These are phyloP conservation scores for Nephrotoma flavescens DNA, from an alignment of 2,888 invertebrate species.

Conservation along the genomic window DNA sequence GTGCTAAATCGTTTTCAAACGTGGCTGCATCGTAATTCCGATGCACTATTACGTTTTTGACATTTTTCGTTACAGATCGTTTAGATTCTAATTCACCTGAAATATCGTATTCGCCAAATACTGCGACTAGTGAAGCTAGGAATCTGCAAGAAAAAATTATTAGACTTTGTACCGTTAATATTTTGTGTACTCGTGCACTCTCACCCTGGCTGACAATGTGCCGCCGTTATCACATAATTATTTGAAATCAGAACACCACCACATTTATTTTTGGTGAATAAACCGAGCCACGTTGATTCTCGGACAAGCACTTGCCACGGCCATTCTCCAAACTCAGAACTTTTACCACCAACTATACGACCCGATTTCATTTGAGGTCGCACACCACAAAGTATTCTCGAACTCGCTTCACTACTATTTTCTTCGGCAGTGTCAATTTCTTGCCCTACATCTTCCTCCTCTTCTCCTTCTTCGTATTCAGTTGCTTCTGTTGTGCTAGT, in stretches of 20 bases:
- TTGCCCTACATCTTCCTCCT: slow-evolving; percentile 22
- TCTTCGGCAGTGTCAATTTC: slow-evolving; percentile 26
- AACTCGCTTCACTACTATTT: slow-evolving; percentile 14
- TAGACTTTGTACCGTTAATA: neutral
- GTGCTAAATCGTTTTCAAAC: slow-evolving; percentile 81
- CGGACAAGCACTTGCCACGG: slow-evolving; percentile 88
- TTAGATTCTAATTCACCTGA: slow-evolving; percentile 68
- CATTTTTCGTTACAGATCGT: slow-evolving; percentile 65
- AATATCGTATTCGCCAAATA: slow-evolving; percentile 83
- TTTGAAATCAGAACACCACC: slow-evolving; percentile 85
- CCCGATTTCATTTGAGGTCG: slow-evolving; percentile 65
- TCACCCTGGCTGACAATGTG: slow-evolving; percentile 90
- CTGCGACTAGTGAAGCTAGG: slow-evolving; percentile 76
- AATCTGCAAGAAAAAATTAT: slow-evolving; percentile 36
- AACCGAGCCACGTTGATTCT: slow-evolving; percentile 84
- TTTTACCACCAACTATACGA: slow-evolving; percentile 81
- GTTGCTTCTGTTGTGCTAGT: slow-evolving; percentile 21
- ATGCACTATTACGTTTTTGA: slow-evolving; percentile 76
- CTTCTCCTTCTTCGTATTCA: neutral
- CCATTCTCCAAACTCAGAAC: slow-evolving; percentile 73
- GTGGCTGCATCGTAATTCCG: slow-evolving; percentile 78
- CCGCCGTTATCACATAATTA: slow-evolving; percentile 78
- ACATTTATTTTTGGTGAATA: slow-evolving; percentile 90
- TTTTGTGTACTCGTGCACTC: slow-evolving; percentile 15
- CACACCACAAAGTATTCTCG: slow-evolving; percentile 56